Base-by-base conservation (phyloP, 2,113 vertebrate species). In the Anser cygnoides region DNA sequence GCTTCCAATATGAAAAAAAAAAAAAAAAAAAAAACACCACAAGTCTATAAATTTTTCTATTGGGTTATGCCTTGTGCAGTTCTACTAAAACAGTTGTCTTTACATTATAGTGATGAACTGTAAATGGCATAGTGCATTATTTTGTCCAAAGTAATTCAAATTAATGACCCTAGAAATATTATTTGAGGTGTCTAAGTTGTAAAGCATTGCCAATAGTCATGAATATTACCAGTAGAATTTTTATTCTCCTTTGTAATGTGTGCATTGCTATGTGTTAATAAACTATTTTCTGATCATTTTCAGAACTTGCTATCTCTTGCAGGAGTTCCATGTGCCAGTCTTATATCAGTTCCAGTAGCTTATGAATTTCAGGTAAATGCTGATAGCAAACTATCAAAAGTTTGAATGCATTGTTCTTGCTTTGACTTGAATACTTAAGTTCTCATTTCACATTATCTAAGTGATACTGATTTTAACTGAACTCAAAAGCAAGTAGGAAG, bases 101-200 rank as follows among this genome's bases (percentile, higher is more conserved):
- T 93, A 84, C 87, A 96, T 95, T 95, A 95, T 70, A 83, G 77
- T 95, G 95, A 98, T 96, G 92, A 97, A 96, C 86, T 96, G 65
- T 95, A 97, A 97, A 96, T 95, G 87, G 67, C 8, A 3, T 54
- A 73, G 79, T 96, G 83, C 46, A 81, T 97, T 93, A 97, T 96
- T 97, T 97, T 97, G 83, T 76, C 71, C 84, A 91, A 91, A 96
- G 62, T 97, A 97, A 97, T 97, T 98, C 94, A 96, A 92, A 94
- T 92, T 94, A 98, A 97, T 97, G 91, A 82, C 65, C 95, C 84
- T 94, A 95, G 89, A 95, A 97, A 96, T 74, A 94, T 87, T 94
- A 92, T 83, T 94, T 82, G 95, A 96, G 80, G 90, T 91, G 35
- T 78, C 87, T 85, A 55, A 58, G 62, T 78, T 79, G 91, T 89